Evolutionary conservation across 1,140 invertebrate genomes (phyloP).

Genomic region (Ceratosolen fusciceps): DNA sequence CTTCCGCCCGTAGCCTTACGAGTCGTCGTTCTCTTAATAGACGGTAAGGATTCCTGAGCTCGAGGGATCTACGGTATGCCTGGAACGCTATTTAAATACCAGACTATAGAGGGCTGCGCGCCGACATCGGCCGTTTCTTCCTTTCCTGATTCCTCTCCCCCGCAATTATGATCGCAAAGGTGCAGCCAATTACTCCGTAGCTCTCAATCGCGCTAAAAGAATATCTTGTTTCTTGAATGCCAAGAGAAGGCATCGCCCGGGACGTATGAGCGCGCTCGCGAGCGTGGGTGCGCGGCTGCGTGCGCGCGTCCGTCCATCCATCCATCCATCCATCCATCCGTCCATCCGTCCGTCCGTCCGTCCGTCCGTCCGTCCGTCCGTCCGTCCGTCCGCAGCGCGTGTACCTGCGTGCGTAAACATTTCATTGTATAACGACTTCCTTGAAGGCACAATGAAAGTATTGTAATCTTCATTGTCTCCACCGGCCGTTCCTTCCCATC

Average conservation of each 20-base stretch:
- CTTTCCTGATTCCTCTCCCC: slow-evolving; percentile 15
- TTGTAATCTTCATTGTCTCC: slow-evolving; percentile 34
- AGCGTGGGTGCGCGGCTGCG: no score
- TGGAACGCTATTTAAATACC: slow-evolving; percentile 45
- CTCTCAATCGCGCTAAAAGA: slow-evolving; percentile 8
- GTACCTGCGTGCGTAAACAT: neutral
- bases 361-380: no score
- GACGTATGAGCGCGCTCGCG: no score
- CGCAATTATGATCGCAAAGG: slow-evolving; percentile 20
- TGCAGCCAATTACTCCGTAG: slow-evolving; percentile 25
- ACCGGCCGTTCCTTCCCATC: slow-evolving; percentile 22
- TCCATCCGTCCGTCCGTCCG: no score
- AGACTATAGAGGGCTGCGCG: slow-evolving; percentile 26
- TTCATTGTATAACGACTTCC: slow-evolving; percentile 39
- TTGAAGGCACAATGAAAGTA: slow-evolving; percentile 36
- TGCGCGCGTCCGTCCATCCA: no score
- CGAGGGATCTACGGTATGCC: slow-evolving; percentile 37
- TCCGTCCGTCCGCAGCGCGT: no score
- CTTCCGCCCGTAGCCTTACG: neutral
- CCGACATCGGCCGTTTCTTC: neutral
- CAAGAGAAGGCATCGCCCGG: no score
- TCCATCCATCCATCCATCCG: no score
- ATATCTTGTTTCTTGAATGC: neutral
- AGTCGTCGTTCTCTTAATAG: slow-evolving; percentile 20
- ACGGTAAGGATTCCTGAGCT: slow-evolving; percentile 10